phyloP scores from a whole-genome alignment of 2,888 invertebrate species.

The Caenorhabditis virilis region DNA sequence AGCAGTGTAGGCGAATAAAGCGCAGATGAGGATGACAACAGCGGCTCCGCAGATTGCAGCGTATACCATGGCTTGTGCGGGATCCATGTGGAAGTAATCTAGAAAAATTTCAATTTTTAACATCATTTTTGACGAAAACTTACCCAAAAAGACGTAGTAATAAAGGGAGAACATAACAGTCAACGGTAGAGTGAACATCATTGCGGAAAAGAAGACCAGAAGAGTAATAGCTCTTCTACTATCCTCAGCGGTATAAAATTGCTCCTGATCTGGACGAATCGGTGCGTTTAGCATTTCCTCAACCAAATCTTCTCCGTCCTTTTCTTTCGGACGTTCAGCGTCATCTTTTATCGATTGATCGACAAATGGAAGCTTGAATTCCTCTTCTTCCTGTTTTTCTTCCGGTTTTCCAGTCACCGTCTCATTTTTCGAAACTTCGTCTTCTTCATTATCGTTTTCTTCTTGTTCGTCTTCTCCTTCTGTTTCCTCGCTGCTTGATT shows the following conservation, averaged over 20 bases:
- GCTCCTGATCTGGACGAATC: slow-evolving; percentile 43
- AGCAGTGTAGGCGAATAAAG: slow-evolving; percentile 54
- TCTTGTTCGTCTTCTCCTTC: slow-evolving; percentile 13
- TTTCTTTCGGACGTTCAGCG: slow-evolving; percentile 11
- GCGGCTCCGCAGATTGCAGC: slow-evolving; percentile 50
- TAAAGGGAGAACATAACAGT: slow-evolving; percentile 57
- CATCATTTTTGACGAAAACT: neutral
- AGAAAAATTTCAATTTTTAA: slow-evolving; percentile 9
- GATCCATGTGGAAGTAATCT: slow-evolving; percentile 53
- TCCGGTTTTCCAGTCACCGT: too few relatives aligned
- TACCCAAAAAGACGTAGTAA: slow-evolving; percentile 59
- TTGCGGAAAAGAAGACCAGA: slow-evolving; percentile 54
- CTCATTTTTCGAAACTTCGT: slow-evolving; percentile 1
- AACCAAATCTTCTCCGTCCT: slow-evolving; percentile 28
- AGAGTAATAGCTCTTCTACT: slow-evolving; percentile 41
- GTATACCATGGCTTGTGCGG: slow-evolving; percentile 55
- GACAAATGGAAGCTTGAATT: slow-evolving; percentile 20
- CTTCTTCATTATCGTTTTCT: neutral
- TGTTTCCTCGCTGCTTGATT: slow-evolving; percentile 18
- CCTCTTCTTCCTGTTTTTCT: slow-evolving; percentile 10
- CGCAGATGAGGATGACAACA: slow-evolving; percentile 50
- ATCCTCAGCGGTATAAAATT: slow-evolving; percentile 45
- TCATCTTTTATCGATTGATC: slow-evolving; percentile 34
- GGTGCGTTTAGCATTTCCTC: slow-evolving; percentile 30
- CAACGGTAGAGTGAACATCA: slow-evolving; percentile 60